Conservation (phyloP, 2,113 vertebrate genomes). For the Tichodroma muraria region DNA sequence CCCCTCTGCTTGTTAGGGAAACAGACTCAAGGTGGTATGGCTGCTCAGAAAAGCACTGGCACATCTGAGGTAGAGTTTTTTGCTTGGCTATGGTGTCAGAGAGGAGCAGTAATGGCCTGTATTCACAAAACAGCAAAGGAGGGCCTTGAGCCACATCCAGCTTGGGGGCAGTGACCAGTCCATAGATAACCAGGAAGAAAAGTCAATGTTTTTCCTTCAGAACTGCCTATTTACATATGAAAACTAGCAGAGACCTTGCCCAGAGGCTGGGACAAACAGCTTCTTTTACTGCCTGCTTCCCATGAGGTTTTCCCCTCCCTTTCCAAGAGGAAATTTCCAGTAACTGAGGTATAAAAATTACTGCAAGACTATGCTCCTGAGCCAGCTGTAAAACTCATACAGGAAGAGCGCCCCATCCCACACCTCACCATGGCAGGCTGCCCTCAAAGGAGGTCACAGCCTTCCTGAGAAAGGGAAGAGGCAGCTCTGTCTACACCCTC, state of each 20-base stretch:
- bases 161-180: neutral
- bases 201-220: neutral
- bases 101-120: neutral
- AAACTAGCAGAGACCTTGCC: neutral
- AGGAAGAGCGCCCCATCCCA: neutral
- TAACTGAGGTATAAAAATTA: neutral
- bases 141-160: constrained; percentile 4
- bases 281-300: constrained; percentile 8
- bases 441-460: neutral
- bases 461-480: neutral
- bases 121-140: neutral
- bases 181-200: constrained; percentile 11
- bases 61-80: neutral
- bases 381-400: neutral
- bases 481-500: neutral
- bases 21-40: neutral
- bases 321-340: constrained; percentile 4
- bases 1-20: neutral
- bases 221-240: constrained; percentile 33
- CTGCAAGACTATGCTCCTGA: neutral
- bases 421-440: neutral
- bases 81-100: neutral
- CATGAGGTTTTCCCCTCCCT: neutral
- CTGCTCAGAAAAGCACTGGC: neutral
- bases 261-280: neutral